Evolutionary conservation across 2,888 invertebrate species (phyloP), one percentile per base, ranked within the genome.

Genomic region (Folsomia candida): DNA sequence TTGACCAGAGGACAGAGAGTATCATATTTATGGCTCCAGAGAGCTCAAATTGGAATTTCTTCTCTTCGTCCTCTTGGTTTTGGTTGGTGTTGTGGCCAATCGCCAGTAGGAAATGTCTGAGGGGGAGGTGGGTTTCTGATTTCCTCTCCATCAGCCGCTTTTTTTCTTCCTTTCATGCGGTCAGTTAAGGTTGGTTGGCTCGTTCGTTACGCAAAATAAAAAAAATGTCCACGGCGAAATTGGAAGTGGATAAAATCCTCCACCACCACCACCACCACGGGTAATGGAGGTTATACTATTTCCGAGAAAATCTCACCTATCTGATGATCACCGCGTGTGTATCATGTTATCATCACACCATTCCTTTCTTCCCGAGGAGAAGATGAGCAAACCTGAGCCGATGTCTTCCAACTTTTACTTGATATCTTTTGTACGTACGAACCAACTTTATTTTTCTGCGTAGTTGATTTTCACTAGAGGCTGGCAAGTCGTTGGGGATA

Each of bases 11-110:
- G 62, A 29, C 37, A 62, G 62, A n/a, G 63, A 27, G 57, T 54
- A 65, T 51, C 65, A 65, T 64, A 64, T 65, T 65, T 51, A 65
- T 65, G 65, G n/a, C 57, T 28, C 60, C 4, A 18, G 4, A n/a
- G n/a, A 27, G n/a, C 28, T 61, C 9, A 28, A 29, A 61, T 61
- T 61, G 61, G 61, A 61, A 61, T 61, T 61, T 57, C 22, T 60
- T 57, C 24, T 57, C 25, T 3, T 24, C 59, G 14, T 14, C n/a
- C n/a, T n/a, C 14, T 4, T 37, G 37, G 4, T 4, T 37, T 9
- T 37, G 37, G 14, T 14, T 14, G 37, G 37, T 14, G 4, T 20
- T 6, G 54, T n/a, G 4, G 54, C 20, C 54, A 54, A 54, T 54
- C 54, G n/a, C 54, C 18, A 54, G 54, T 54, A 20, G 37, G 37